These are phyloP conservation scores for Danionella cerebrum DNA, from an alignment of 2,113 vertebrate species.

Conservation along the genomic window DNA sequence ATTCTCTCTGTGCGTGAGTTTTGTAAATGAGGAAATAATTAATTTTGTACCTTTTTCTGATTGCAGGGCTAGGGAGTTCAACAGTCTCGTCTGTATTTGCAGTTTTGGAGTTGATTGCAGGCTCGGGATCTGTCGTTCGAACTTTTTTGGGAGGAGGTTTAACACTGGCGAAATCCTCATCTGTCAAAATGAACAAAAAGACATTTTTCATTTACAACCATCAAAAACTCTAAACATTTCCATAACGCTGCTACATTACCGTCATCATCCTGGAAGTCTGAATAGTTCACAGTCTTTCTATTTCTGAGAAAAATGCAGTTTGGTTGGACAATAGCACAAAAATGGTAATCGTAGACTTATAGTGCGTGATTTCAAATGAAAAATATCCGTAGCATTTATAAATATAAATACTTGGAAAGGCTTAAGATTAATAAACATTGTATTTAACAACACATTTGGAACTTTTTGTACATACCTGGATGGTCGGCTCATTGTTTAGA, in stretches of 20 bases:
- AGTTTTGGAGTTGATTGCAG: slow-evolving; percentile 51
- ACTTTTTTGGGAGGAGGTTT: slow-evolving; percentile 73
- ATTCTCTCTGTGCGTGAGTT: too few species aligned
- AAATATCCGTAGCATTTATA: too few species aligned
- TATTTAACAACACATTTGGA: too few species aligned
- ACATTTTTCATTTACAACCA: too few species aligned
- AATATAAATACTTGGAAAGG: too few species aligned
- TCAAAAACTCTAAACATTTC: too few species aligned
- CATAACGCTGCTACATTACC: slow-evolving; percentile 46
- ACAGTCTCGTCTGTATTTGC: slow-evolving; percentile 50
- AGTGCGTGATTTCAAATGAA: too few species aligned
- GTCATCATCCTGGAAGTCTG: slow-evolving; percentile 52
- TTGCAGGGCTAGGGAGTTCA: slow-evolving; percentile 33
- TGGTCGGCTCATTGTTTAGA: slow-evolving; percentile 54
- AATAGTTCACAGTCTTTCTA: slow-evolving; percentile 57
- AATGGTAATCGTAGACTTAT: too few species aligned
- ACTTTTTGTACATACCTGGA: slow-evolving; percentile 48
- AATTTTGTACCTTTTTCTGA: slow-evolving; percentile 62
- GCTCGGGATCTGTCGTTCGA: slow-evolving; percentile 53
- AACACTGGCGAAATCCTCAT: slow-evolving; percentile 79
- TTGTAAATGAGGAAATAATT: not conserved
- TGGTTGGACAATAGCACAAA: too few species aligned
- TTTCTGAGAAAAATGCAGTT: slow-evolving; percentile 44
- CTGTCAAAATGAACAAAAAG: slow-evolving; percentile 45
- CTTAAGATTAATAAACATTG: too few species aligned